Evolutionary conservation across 2,797 vertebrate species (phyloP), one percentile per base, ranked within the genome.

Genomic region (Hyperoplus lanceolatus): DNA sequence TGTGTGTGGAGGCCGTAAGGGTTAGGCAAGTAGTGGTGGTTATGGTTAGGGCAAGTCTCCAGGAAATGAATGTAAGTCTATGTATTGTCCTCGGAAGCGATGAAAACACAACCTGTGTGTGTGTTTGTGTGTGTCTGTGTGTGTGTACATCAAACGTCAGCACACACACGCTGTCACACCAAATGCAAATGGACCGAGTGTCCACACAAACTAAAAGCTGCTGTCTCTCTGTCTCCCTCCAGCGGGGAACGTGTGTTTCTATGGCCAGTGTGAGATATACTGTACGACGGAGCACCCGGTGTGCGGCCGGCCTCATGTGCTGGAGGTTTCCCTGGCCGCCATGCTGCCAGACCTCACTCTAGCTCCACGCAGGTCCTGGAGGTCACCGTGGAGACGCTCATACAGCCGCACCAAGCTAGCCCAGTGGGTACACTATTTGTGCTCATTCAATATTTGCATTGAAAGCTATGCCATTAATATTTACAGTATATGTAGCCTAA

Each of bases 191-290:
- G 29, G 29, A 29, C 29, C 29, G 29, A 29, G 29, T 29, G 29
- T 29, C 29, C 29, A 29, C 29, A 29, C 29, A 16, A 74, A n/a
- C 38, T 21, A 1, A 50, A 29, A 12, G 6, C 66, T 49, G 15
- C 8, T 4, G 9, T 60, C 6, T 39, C 39, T 89, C 55, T 68
- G 73, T 21, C 70, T 82, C 65, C 89, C 81, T 87, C 63, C 43
- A 98, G 97, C 84, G 53, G 96, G 96, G 10, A 98, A 98, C 0
- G 41, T 96, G 84, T 98, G 97, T 90, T 98, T 98, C 95, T 95
- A 96, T 0, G 97, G 97, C 4, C 95, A 95, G 84, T 98, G 97
- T 75, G 96, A 97, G 14, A 97, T 97, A 90, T 98, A 98, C 94
- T 98, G 97, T 77, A 96, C 96, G 46, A 91, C 96, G 0, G 97